These are phyloP conservation scores for Aspidoscelis tigris DNA, from an alignment of 2,113 vertebrate genomes.

Conservation along the genomic window DNA sequence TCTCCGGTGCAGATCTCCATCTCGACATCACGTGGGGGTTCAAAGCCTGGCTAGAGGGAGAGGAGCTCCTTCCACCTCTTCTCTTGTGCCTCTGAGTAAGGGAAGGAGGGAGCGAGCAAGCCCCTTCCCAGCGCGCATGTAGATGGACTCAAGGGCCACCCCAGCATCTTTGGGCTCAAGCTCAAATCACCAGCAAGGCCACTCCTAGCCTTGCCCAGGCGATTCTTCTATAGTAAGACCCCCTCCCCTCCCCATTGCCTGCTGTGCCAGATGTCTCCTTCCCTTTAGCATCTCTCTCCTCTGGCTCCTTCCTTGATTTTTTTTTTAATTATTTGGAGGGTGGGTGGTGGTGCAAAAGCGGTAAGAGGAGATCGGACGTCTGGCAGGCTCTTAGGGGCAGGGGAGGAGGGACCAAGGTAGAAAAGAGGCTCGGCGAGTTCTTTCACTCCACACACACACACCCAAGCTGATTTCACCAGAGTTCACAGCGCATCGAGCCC, in stretches of 20 bases:
- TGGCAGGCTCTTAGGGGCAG: not conserved
- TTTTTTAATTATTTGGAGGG: not conserved
- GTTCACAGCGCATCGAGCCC: not conserved
- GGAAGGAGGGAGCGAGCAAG: not conserved
- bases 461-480: not conserved
- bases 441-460: not conserved
- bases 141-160: no score
- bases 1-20: not conserved
- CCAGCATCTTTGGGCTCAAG: not conserved
- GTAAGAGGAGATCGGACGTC: not conserved
- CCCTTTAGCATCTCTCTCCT: not conserved
- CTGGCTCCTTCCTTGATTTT: not conserved
- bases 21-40: not conserved
- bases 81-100: not conserved
- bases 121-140: not conserved
- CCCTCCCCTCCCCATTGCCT: not conserved
- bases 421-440: not conserved
- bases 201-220: not conserved
- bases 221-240: not conserved
- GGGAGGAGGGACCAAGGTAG: no score
- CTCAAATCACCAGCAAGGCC: not conserved
- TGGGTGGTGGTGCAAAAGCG: not conserved
- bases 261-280: not conserved
- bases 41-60: no score
- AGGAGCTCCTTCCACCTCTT: not conserved